phyloP scores from a whole-genome alignment of 2,888 invertebrate species.

The Atherix ibis region DNA sequence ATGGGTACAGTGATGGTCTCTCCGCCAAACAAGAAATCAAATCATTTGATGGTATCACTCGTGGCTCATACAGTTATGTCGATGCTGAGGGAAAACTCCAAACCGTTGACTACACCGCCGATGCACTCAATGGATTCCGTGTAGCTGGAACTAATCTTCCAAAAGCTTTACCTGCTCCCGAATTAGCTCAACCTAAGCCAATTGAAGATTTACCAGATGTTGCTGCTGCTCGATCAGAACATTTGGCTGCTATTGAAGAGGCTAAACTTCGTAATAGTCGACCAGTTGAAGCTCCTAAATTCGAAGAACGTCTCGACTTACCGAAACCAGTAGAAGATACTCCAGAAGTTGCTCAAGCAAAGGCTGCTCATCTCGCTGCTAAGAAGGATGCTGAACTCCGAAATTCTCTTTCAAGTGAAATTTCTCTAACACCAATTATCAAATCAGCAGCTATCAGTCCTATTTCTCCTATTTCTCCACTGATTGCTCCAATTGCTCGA shows the following conservation, averaged over 20 bases:
- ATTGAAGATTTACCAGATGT: slow-evolving; percentile 20
- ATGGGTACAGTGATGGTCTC: slow-evolving; percentile 37
- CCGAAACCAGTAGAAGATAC: slow-evolving; percentile 21
- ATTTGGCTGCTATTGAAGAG: slow-evolving; percentile 21
- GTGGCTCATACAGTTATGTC: slow-evolving; percentile 38
- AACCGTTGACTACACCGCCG: slow-evolving; percentile 36
- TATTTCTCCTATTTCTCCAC: neutral
- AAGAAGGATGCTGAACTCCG: slow-evolving; percentile 8
- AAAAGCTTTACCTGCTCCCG: slow-evolving; percentile 5
- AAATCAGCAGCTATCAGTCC: slow-evolving; percentile 2
- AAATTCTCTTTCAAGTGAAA: slow-evolving; percentile 8
- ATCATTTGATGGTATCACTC: slow-evolving; percentile 36
- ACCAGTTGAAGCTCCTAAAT: neutral
- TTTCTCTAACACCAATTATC: slow-evolving; percentile 6
- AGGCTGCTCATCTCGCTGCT: slow-evolving; percentile 8
- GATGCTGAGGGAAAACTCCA: slow-evolving; percentile 38
- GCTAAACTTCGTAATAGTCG: slow-evolving; percentile 18
- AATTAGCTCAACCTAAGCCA: slow-evolving; percentile 14
- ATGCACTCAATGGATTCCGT: slow-evolving; percentile 36
- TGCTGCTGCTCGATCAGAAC: slow-evolving; percentile 19
- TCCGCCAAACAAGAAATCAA: slow-evolving; percentile 38
- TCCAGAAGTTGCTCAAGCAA: slow-evolving; percentile 16
- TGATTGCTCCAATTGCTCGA: neutral
- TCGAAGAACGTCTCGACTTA: no score
- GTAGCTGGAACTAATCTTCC: slow-evolving; percentile 40